Conservation (phyloP, 2,113 vertebrate species). For the Tachycineta bicolor region DNA sequence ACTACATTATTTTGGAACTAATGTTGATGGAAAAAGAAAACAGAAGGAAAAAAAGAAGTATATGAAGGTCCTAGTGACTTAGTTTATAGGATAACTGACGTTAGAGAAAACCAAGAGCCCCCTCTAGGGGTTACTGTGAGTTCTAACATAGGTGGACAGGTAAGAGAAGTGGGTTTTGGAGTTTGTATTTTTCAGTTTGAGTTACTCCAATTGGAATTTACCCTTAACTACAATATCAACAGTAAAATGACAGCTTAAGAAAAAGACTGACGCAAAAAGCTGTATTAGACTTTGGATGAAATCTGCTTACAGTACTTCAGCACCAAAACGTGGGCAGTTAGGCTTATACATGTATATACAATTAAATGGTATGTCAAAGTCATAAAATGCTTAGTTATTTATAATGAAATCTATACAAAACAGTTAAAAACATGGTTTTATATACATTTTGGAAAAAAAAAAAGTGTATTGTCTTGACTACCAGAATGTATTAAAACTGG, state of each 20-base stretch:
- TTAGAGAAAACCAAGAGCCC: constrained; percentile 60
- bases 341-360: constrained; percentile 71
- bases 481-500: constrained; percentile 67
- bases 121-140: constrained; percentile 65
- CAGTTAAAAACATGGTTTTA: constrained; percentile 78
- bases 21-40: neutral
- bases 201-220: constrained; percentile 45
- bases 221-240: constrained; percentile 35
- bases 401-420: constrained; percentile 84
- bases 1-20: neutral
- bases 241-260: constrained; percentile 63
- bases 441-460: constrained; percentile 67
- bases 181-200: constrained; percentile 44
- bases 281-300: constrained; percentile 72
- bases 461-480: constrained; percentile 65
- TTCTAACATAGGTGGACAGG: neutral
- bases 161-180: neutral
- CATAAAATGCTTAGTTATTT: constrained; percentile 79
- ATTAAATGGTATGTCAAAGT: constrained; percentile 72
- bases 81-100: neutral
- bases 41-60: neutral
- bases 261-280: constrained; percentile 64
- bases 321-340: constrained; percentile 78
- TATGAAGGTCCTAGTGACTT: neutral
- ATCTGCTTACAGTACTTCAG: constrained; percentile 80